Evolutionary conservation across 2,888 invertebrate species (phyloP), one percentile per base, ranked within the genome.

Genomic region (Aporophyla lueneburgensis): DNA sequence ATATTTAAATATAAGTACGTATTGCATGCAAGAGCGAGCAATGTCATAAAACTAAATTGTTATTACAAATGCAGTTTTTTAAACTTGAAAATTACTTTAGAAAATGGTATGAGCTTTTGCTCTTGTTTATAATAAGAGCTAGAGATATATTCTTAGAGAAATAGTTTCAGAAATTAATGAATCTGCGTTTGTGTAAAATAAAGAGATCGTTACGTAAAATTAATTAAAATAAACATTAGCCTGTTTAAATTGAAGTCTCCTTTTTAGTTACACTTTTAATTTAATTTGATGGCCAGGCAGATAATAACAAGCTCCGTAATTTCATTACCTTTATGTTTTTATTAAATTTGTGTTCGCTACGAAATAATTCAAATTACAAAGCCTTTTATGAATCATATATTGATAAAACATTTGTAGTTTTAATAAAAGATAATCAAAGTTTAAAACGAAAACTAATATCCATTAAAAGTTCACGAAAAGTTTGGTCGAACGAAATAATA

Each of bases 371-470:
- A 59, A 54, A 51, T 65, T 43, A 67, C 27, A 9, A 14, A 33
- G 33, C 12, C 14, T 80, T 56, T 59, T 33, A 59, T 21, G 10
- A 59, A 59, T 59, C 10, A 56, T n/a, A 71, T 67, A 67, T 54
- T 59, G 21, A 66, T 70, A 54, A 80, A 63, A 49, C 12, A 24
- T 12, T 83, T 80, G 53, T 58, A 24, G 43, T 74, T 73, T 71
- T 61, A 63, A 56, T 46, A 59, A 79, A 74, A 63, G 12, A 51
- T 12, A 61, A 53, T 61, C 54, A 66, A 78, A 78, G 49, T 82
- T 84, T 59, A 49, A 53, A 81, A 71, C 24, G 24, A 62, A 80
- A 80, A 75, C 74, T 72, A 77, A 80, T 77, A 85, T 75, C 77
- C 62, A 74, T 83, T 80, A 79, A 71, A 73, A 76, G 58, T 81